Conservation (phyloP, 2,113 vertebrate species). For the Acinonyx jubatus region DNA sequence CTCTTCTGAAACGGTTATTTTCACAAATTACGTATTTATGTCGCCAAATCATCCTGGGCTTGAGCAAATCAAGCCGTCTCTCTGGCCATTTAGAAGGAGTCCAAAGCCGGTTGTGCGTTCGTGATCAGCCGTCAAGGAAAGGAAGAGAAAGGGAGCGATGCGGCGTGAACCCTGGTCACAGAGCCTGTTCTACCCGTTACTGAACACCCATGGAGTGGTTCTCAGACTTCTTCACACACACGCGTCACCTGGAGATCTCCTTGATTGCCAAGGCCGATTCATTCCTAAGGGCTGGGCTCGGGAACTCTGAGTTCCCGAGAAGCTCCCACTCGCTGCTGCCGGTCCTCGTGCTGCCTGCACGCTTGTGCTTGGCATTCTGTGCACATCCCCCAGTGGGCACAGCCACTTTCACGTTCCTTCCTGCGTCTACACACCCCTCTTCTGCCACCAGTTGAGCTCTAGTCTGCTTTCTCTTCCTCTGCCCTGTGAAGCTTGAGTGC, state of each 20-base stretch:
- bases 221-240: background rate
- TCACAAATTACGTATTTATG: background rate
- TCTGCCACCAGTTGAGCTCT: fast-evolving
- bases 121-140: too few species aligned
- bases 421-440: background rate
- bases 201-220: background rate
- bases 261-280: background rate
- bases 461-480: background rate
- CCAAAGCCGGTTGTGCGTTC: background rate
- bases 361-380: background rate
- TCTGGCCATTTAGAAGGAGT: background rate
- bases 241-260: background rate
- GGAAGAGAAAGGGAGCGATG: background rate
- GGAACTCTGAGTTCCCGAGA: background rate
- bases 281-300: background rate
- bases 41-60: too few species aligned
- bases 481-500: too few species aligned
- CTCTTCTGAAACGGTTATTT: background rate
- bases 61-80: background rate
- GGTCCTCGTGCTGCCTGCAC: background rate
- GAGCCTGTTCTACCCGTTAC: fast-evolving
- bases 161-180: fast-evolving
- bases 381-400: background rate
- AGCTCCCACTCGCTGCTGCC: background rate
- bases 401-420: too few species aligned